Base-by-base conservation (phyloP, 2,797 vertebrate genomes). In the Poeciliopsis paucimaculata region DNA sequence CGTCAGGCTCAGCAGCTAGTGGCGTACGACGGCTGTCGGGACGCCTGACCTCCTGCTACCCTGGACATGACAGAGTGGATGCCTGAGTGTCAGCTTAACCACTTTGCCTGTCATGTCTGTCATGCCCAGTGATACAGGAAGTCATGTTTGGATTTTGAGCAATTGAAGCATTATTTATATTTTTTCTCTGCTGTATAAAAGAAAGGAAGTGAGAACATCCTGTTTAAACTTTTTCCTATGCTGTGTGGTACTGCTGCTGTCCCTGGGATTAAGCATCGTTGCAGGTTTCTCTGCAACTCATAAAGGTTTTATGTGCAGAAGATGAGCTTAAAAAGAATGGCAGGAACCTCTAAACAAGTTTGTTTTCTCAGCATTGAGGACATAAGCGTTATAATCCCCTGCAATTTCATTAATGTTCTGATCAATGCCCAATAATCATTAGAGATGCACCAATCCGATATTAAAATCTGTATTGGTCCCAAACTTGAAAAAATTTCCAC, bases 21-120 rank as follows among this genome's bases (percentile, higher is more conserved):
- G 11, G 82, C 70, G 80, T 86, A 86, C 86, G 53, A 80, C 75
- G 86, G 83, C 90, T 94, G 92, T 92, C 94, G 94, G 83, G 86
- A 87, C 77, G 91, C 82, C 83, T 87, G 93, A 94, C 95, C 92
- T 87, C 87, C 77, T 28, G 57, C 74, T 39, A 87, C 91, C 88
- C 76, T 57, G 20, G 51, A 94, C 94, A 93, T 89, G 92, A 91
- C 90, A 91, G 79, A 36, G 81, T 73, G 83, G 90, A 89, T 23
- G 86, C 87, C 84, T 84, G 90, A 89, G 87, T 92, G 92, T 95
- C 92, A 89, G 86, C 90, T 82, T 57, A 82, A 84, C 87, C 49
- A 89, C 89, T 91, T 83, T 16, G 84, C 90, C 91, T 94, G 94
- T 94, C 95, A 89, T 90, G 91, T 92, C 90, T 92, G 92, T 94